phyloP scores from a whole-genome alignment of 2,888 invertebrate genomes.

The Melieria crassipennis region DNA sequence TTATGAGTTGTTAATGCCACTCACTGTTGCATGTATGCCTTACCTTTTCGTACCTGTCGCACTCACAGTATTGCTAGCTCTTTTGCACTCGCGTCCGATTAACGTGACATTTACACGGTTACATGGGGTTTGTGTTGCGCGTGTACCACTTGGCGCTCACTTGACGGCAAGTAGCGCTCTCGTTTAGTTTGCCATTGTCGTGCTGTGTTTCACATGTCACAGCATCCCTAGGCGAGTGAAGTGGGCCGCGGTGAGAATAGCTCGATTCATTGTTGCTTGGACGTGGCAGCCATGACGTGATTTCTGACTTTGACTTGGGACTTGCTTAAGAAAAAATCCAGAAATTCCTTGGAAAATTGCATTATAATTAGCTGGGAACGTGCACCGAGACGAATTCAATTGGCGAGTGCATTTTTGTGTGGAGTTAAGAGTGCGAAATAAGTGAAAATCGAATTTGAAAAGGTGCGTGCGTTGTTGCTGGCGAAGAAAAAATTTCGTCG shows the following conservation, averaged over 20 bases:
- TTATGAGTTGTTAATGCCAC: conserved; percentile 3
- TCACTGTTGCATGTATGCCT: conserved; percentile 18
- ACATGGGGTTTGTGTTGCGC: background rate
- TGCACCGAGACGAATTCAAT: conserved; percentile 21
- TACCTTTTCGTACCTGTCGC: conserved; percentile 16
- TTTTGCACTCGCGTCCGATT: conserved; percentile 9
- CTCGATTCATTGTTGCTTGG: conserved; percentile 66
- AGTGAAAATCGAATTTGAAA: background rate
- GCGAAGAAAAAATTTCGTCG: conserved; percentile 45
- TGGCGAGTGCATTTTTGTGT: conserved; percentile 9
- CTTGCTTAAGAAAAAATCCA: conserved; percentile 46
- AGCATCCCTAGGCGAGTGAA: conserved; percentile 27
- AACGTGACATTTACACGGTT: conserved; percentile 14
- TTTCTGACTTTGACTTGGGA: conserved; percentile 59
- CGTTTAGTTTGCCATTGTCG: background rate
- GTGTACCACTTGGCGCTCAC: background rate
- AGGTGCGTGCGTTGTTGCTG: conserved; percentile 2
- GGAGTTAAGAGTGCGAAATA: conserved; percentile 13
- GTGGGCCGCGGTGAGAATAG: conserved; percentile 53
- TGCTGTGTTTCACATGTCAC: conserved; percentile 27
- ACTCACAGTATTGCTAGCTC: conserved; percentile 16
- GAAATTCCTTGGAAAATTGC: conserved; percentile 54
- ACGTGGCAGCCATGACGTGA: conserved; percentile 67
- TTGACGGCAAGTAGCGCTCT: background rate
- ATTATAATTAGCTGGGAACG: conserved; percentile 50